Evolutionary conservation across 2,797 vertebrate genomes (phyloP), one percentile per base, ranked within the genome.

Genomic region (Macropodus opercularis): DNA sequence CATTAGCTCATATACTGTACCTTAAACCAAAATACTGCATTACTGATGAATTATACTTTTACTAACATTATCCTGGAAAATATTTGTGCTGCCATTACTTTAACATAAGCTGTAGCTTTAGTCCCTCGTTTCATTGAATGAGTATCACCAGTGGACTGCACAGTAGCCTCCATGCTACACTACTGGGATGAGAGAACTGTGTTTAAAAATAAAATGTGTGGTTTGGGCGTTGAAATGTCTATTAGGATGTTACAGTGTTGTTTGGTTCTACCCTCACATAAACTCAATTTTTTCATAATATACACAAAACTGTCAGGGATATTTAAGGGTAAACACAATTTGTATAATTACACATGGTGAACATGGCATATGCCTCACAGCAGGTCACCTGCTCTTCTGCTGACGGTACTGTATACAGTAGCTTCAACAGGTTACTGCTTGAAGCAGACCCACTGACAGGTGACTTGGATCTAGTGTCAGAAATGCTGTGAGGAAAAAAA

Each of bases 371-470:
- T 6, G n/a, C 34, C 15, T 8, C 4, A 31, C 3, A n/a, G n/a
- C n/a, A n/a, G n/a, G n/a, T n/a, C n/a, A n/a, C n/a, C n/a, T 27
- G 27, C 6, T 27, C 10, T 32, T 31, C 12, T 44, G n/a, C n/a
- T n/a, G n/a, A n/a, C n/a, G n/a, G 29, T 58, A 19, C 3, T 8
- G 3, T 29, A 10, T 10, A 29, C 15, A 41, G 31, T 31, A 14
- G 59, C 27, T 46, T 46, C 13, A 63, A 39, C n/a, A 51, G 27
- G 31, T 53, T 36, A 31, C 11, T 15, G 44, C 24, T 32, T 17
- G 29, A 50, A 56, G 53, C 27, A 52, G 24, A 56, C 31, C 29
- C 36, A 49, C 35, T 22, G 19, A 53, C 18, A 48, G 15, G 8
- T 8, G 8, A 26, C 41, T 42, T 48, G 18, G 49, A 44, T 65